A percentile compares a stretch with the other conserved stretches of the same genome.
phyloP scores from a whole-genome alignment of 1,140 invertebrate species.

The Drosophila nasuta region DNA sequence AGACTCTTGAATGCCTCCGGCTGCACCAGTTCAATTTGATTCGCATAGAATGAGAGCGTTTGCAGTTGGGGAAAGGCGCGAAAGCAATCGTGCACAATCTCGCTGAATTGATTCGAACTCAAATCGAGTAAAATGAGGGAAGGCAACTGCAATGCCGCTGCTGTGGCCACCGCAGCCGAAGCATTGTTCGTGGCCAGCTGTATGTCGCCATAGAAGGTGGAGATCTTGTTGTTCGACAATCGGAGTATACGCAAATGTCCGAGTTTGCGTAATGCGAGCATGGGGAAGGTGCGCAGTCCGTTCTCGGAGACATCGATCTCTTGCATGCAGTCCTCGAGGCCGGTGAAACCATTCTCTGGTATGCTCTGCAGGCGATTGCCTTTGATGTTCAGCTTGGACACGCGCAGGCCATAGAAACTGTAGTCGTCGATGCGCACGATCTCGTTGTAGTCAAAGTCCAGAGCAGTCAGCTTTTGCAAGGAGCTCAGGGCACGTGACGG shows the following conservation, averaged over 20 bases:
- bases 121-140: slow-evolving; percentile 92
- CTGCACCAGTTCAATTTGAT: slow-evolving; percentile 92
- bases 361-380: slow-evolving; percentile 92
- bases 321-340: slow-evolving; percentile 91
- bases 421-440: slow-evolving; percentile 93
- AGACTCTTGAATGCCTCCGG: slow-evolving; percentile 91
- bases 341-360: slow-evolving; percentile 94
- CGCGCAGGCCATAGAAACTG: slow-evolving; percentile 92
- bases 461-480: slow-evolving; percentile 89
- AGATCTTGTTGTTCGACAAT: slow-evolving; percentile 94
- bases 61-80: slow-evolving; percentile 91
- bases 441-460: slow-evolving; percentile 94
- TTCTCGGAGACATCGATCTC: slow-evolving; percentile 95
- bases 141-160: slow-evolving; percentile 86
- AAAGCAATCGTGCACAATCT: slow-evolving; percentile 91
- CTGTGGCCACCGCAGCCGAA: slow-evolving; percentile 65
- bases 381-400: slow-evolving; percentile 94
- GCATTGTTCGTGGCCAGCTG: slow-evolving; percentile 82
- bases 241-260: slow-evolving; percentile 90
- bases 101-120: slow-evolving; percentile 93
- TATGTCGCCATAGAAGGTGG: slow-evolving; percentile 84
- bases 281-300: slow-evolving; percentile 92
- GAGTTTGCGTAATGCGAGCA: slow-evolving; percentile 91
- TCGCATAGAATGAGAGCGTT: slow-evolving; percentile 93
- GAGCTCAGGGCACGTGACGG: slow-evolving; percentile 92